A percentile compares a stretch with the other conserved stretches of the same genome.
These are phyloP conservation scores for Eulithis prunata DNA, from an alignment of 2,888 invertebrate genomes.

Conservation along the genomic window DNA sequence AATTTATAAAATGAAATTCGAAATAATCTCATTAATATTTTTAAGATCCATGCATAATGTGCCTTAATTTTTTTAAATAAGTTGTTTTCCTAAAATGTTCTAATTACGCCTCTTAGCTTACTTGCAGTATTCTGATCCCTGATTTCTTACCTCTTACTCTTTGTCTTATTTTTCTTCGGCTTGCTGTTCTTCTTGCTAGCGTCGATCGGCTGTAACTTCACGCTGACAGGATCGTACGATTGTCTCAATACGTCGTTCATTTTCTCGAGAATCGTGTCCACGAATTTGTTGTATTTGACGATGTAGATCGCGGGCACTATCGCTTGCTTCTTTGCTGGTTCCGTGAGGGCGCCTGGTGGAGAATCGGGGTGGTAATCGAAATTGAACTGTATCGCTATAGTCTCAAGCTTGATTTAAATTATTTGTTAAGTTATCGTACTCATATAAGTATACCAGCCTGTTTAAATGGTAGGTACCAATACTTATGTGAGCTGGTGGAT, in stretches of 20 bases:
- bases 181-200: constrained; percentile 82
- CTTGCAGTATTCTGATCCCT: neutral
- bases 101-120: too few relatives aligned
- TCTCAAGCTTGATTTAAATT: neutral
- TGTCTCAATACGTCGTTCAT: constrained; percentile 92
- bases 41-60: too few relatives aligned
- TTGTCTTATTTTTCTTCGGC: constrained; percentile 74
- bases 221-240: constrained; percentile 94
- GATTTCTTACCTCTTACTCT: constrained; percentile 61
- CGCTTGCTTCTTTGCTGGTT: constrained; percentile 63
- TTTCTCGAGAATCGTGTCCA: constrained; percentile 91
- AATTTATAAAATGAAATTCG: too few relatives aligned
- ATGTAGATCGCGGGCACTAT: constrained; percentile 89
- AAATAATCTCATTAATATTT: neutral
- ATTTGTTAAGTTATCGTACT: neutral
- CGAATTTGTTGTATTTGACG: constrained; percentile 93
- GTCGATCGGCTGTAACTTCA: constrained; percentile 86
- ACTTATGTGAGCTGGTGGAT: too few relatives aligned
- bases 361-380: constrained; percentile 33
- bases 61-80: too few relatives aligned
- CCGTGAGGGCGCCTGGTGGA: constrained; percentile 77
- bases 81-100: too few relatives aligned
- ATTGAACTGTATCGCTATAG: constrained; percentile 1
- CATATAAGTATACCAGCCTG: too few relatives aligned
- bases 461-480: too few relatives aligned